phyloP scores from a whole-genome alignment of 2,888 invertebrate genomes.

The Epirrita christyi region DNA sequence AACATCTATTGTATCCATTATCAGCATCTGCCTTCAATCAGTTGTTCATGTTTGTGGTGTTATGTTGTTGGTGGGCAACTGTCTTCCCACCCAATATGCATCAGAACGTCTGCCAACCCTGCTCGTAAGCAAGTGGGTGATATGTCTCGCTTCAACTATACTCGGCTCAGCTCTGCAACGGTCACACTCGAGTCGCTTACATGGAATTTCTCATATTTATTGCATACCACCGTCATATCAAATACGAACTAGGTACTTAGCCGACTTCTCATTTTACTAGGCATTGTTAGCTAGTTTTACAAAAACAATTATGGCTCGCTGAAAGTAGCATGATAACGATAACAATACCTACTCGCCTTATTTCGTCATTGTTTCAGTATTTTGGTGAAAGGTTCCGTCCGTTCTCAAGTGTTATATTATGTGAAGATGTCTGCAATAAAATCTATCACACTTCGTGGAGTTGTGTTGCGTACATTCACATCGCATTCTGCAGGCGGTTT shows the following conservation, averaged over 20 bases:
- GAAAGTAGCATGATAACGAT: slow-evolving; percentile 22
- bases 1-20: not conserved
- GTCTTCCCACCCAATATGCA: too few species aligned
- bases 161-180: slow-evolving; percentile 43
- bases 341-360: slow-evolving; percentile 16
- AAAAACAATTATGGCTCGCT: slow-evolving; percentile 30
- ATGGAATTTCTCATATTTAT: slow-evolving; percentile 61
- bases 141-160: slow-evolving; percentile 71
- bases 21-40: not conserved
- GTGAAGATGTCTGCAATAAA: slow-evolving; percentile 18
- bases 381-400: slow-evolving; percentile 26
- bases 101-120: slow-evolving; percentile 13
- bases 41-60: too few species aligned
- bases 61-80: too few species aligned
- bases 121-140: slow-evolving; percentile 58
- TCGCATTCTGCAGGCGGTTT: slow-evolving; percentile 20
- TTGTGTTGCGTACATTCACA: slow-evolving; percentile 26
- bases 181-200: slow-evolving; percentile 61
- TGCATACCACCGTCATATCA: slow-evolving; percentile 49
- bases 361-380: not conserved
- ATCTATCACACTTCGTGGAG: slow-evolving; percentile 27
- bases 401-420: slow-evolving; percentile 16
- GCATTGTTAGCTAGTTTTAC: slow-evolving; percentile 54
- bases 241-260: slow-evolving; percentile 41
- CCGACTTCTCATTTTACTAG: slow-evolving; percentile 47